Evolutionary conservation across 2,888 invertebrate genomes (phyloP).

Genomic region (Pomacea canaliculata): DNA sequence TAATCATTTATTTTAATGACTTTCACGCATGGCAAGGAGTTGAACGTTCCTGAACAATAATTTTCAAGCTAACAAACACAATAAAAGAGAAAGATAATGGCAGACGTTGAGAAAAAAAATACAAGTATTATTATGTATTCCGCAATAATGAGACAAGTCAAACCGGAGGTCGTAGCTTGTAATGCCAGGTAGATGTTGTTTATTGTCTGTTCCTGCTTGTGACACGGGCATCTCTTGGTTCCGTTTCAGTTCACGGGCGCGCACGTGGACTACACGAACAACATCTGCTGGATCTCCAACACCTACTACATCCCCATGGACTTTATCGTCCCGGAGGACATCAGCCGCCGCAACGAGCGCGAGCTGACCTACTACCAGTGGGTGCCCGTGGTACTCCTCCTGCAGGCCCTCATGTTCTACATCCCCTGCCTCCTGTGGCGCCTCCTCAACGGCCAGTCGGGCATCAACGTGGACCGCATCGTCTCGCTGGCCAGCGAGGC

Average conservation of each 20-base stretch:
- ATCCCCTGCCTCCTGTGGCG: slow-evolving; percentile 72
- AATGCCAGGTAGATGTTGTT: no score
- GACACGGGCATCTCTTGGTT: no score
- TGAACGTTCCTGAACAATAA: no score
- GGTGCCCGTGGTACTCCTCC: slow-evolving; percentile 69
- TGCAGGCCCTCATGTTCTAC: slow-evolving; percentile 72
- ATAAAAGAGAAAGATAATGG: no score
- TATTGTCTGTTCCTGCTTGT: no score
- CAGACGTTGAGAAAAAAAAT: no score
- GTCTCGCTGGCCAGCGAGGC: slow-evolving; percentile 67
- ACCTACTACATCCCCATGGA: slow-evolving; percentile 70
- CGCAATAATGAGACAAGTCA: no score
- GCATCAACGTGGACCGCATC: slow-evolving; percentile 71
- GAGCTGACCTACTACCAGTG: slow-evolving; percentile 69
- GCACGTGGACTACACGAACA: slow-evolving; percentile 73
- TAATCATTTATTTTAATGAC: no score
- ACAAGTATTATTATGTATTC: no score
- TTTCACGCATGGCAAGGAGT: no score
- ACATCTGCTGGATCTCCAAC: slow-evolving; percentile 73
- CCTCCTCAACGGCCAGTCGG: slow-evolving; percentile 71
- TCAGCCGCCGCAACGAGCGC: slow-evolving; percentile 38
- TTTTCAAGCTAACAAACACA: no score
- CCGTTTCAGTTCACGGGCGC: slow-evolving; percentile 70
- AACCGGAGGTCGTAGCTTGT: no score
- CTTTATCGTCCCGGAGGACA: slow-evolving; percentile 38